Conservation (phyloP, 2,797 vertebrate species). For the Adelosebastes latens region DNA sequence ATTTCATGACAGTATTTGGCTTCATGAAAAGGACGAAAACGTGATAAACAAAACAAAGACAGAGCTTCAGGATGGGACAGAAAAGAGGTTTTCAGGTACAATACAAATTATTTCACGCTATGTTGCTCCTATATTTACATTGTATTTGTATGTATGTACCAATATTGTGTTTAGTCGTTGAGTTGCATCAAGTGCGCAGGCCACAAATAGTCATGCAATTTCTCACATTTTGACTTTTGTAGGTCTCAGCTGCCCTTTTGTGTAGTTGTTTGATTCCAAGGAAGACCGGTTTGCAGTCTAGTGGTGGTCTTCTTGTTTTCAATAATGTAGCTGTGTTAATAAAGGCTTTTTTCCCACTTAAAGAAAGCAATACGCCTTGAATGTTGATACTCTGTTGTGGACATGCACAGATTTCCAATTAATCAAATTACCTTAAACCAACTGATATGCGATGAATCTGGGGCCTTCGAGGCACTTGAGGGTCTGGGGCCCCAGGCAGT, state of each 20-base stretch:
- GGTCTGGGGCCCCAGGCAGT: not conserved
- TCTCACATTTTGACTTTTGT: not conserved
- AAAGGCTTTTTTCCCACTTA: not conserved
- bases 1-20: not conserved
- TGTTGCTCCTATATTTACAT: not conserved
- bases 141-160: not conserved
- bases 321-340: not conserved
- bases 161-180: not conserved
- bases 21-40: no score
- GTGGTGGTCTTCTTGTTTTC: not conserved
- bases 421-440: not conserved
- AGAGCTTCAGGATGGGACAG: not conserved
- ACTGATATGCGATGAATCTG: not conserved
- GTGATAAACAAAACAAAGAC: no score
- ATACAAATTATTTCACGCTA: not conserved
- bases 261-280: not conserved
- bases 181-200: not conserved
- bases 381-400: not conserved
- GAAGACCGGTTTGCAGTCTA: not conserved
- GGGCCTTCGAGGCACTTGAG: not conserved
- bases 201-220: not conserved
- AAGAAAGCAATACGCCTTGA: not conserved
- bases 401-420: conserved; percentile 9
- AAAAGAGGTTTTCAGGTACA: not conserved
- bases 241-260: not conserved